These are phyloP conservation scores for Sebastes diaconus DNA, from an alignment of 2,797 vertebrate species.

Conservation along the genomic window DNA sequence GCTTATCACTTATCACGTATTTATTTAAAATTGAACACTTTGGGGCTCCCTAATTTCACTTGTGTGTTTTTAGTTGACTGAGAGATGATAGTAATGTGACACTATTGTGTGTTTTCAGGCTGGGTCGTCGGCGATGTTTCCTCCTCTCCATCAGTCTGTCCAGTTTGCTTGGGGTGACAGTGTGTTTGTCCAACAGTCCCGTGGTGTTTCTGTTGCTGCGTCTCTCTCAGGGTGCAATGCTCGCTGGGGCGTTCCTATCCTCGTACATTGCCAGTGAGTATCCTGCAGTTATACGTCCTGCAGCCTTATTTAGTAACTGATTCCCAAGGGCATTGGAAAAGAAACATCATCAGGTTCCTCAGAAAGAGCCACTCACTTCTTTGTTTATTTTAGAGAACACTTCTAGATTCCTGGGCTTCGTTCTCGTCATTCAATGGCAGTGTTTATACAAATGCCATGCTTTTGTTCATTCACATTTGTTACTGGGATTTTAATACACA, in stretches of 20 bases:
- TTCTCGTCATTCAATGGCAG: neutral
- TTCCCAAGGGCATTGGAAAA: neutral
- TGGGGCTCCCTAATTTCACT: neutral
- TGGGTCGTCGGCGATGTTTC: slow-evolving; percentile 84
- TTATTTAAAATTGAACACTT: neutral
- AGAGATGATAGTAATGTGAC: neutral
- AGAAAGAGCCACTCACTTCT: neutral
- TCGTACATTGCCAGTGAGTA: slow-evolving; percentile 87
- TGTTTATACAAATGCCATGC: neutral
- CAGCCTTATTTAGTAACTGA: neutral
- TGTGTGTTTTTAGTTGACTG: neutral
- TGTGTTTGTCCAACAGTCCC: slow-evolving; percentile 81
- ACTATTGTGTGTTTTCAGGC: slow-evolving; percentile 74
- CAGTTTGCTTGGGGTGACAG: slow-evolving; percentile 76
- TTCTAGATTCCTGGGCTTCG: neutral
- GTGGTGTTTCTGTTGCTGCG: slow-evolving; percentile 81
- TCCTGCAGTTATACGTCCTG: neutral
- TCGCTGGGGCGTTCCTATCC: slow-evolving; percentile 87
- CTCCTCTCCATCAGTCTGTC: slow-evolving; percentile 83
- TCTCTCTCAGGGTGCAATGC: slow-evolving; percentile 80
- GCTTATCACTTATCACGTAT: no score
- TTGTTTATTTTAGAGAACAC: slow-evolving; percentile 20
- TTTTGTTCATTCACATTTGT: neutral
- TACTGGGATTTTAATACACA: neutral
- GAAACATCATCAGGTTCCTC: neutral